Base-by-base conservation (phyloP, 2,888 invertebrate species). In the Maniola hyperantus region DNA sequence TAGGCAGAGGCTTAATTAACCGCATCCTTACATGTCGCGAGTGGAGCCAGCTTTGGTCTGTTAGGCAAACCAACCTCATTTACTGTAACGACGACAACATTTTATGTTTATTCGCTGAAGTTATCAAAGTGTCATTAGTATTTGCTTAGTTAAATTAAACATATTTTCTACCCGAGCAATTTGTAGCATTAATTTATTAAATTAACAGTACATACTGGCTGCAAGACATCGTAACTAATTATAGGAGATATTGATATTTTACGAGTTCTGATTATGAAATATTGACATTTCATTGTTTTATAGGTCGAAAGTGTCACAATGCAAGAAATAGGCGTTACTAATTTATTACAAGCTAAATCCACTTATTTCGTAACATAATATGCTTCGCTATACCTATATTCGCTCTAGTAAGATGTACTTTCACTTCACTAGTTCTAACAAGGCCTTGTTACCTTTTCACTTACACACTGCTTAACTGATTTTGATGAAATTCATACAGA, bases 1-100 rank as follows among this genome's bases (percentile, higher is more conserved):
- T 84, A 84, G 81, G 80, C 82, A 81, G 77, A 76, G 82, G 81
- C 83, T 88, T 87, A 89, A 91, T 90, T 79, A 88, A 89, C 85
- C 77, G 79, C 84, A 87, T 88, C 89, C 89, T 84, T 77, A 79
- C 77, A 77, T 83, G 86, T 82, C 81, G 80, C 79, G 78, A 77
- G 69, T 51, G 67, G 68, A 76, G 76, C 81, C 77, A 72, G 80
- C 77, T 62, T 65, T 66, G 66, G 70, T 79, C 11, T 74, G 72
- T 73, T 75, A 66, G 72, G 69, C 74, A 74, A 68, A 66, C 68
- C 67, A 70, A 68, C 71, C 65, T 72, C 66, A 68, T 74, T 73
- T 70, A 65, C 65, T 63, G 13, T 57, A 57, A 57, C 42, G 65
- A 65, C 61, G 48, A 53, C 57, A 51, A 65, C 39, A 61, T 63